These are phyloP conservation scores for Sphaeramia orbicularis DNA, from an alignment of 2,797 vertebrate genomes.

Conservation along the genomic window DNA sequence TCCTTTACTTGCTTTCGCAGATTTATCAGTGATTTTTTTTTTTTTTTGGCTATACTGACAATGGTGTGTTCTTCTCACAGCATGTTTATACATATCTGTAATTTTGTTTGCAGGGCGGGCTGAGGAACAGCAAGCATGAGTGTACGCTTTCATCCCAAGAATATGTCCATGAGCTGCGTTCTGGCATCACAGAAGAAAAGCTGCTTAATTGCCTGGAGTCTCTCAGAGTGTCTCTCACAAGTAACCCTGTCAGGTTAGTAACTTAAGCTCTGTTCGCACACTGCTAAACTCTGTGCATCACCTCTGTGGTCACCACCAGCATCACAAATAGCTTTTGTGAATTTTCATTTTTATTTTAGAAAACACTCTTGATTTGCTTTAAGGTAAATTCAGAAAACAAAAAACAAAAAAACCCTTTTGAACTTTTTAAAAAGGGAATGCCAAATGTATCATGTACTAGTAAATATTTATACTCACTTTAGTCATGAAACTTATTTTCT, in stretches of 20 bases:
- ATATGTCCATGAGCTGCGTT: constrained; percentile 96
- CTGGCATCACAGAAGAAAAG: constrained; percentile 96
- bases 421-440: too few relatives aligned
- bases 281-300: not conserved
- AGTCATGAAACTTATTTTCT: too few relatives aligned
- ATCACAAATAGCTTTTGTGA: not conserved
- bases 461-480: too few relatives aligned
- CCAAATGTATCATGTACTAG: too few relatives aligned
- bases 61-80: not conserved
- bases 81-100: constrained; percentile 27
- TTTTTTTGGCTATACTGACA: constrained; percentile 3
- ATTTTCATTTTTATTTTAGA: not conserved
- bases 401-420: too few relatives aligned
- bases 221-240: constrained; percentile 96
- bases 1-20: not conserved
- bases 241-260: constrained; percentile 97
- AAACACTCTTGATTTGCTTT: not conserved
- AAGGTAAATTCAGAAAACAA: not conserved
- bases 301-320: not conserved
- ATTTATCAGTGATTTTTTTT: too few relatives aligned
- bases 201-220: constrained; percentile 98
- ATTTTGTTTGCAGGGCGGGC: constrained; percentile 89
- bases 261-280: not conserved
- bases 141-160: constrained; percentile 97
- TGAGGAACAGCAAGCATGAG: constrained; percentile 98